Evolutionary conservation across 2,888 invertebrate species (phyloP), one percentile per base, ranked within the genome.

Genomic region (Augochlorella aurata): DNA sequence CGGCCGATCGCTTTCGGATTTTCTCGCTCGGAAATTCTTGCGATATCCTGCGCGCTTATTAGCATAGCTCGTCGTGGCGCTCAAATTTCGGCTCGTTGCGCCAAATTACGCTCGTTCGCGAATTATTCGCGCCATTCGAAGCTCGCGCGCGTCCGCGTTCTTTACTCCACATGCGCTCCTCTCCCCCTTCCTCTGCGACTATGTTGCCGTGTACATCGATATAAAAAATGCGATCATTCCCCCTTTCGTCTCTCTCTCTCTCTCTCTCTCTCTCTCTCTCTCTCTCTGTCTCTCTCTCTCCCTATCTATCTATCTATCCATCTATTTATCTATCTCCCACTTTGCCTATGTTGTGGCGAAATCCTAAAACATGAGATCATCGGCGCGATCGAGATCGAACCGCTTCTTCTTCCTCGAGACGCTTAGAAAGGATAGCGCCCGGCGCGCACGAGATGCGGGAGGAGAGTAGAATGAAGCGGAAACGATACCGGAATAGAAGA

Each of bases 11-110:
- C 82, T 82, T 81, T 81, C 83, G 74, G 71, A 82, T 86, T 84
- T 85, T 85, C 84, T 79, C 85, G 81, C 77, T 72, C 18, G 82
- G 67, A 84, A 88, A 88, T 88, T 87, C 88, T 88, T 85, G 88
- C 85, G 83, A 87, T 86, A 75, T 84, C 82, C 72, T 81, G 85
- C 85, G 83, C 85, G 85, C 79, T 83, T 79, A 66, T 76, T 76
- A 73, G 82, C 83, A 83, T 87, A 78, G 77, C 74, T 58, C 83
- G 58, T 77, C 77, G 63, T 24, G 67, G 61, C 67, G 67, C 70
- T 44, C 76, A 76, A 74, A 52, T 65, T 72, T 72, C 71, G 74
- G 14, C 69, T 49, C 70, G 76, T 58, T 54, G 21, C 29, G 52
- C 54, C 69, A 44, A 81, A 77, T 80, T 73, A 54, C 70, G 29